Base-by-base conservation (phyloP, 2,113 vertebrate species). In the Beaufortia kweichowensis region DNA sequence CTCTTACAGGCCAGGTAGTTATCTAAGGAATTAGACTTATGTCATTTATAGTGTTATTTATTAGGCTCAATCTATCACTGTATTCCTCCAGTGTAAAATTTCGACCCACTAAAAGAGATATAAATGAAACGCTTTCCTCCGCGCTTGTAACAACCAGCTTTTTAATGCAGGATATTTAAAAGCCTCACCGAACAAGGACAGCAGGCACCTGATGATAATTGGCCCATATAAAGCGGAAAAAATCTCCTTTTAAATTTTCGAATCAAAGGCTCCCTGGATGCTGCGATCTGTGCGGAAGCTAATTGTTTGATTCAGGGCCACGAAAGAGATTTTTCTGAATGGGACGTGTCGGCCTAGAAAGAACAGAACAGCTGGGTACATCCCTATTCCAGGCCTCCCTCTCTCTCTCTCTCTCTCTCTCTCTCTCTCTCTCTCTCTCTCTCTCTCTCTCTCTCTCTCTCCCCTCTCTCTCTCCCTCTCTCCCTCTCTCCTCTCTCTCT, bases 151-250 rank as follows among this genome's bases (percentile, higher is more conserved):
- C 88, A 83, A 87, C 85, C 87, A 83, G 84, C 84, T 87, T 87
- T 84, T 89, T 88, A 90, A 87, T 86, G 88, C 88, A 85, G 83
- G 77, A 77, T 69, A 81, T 85, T 81, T 90, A 86, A 89, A 91
- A 89, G 85, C 84, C 82, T 85, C 80, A 79, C 80, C 81, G 84
- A 86, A 87, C 82, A 82, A 63, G 67, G 60, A 84, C 83, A 87
- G 87, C 84, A 83, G 88, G 71, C 87, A 89, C 85, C 84, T 85
- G 86, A 88, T 84, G 79, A 85, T 90, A 91, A 91, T 88, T 89
- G 87, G 83, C 74, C 43, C 80, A 84, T 81, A 86, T 87, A 86
- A 82, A 87, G 84, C 79, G 81, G 79, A 81, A 68, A 70, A 66
- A 83, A 81, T 84, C 60, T 14, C 48, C 69, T 63, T 83, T 80